Conservation (phyloP, 2,113 vertebrate genomes). For the Pseudorhombus dupliciocellatus region DNA sequence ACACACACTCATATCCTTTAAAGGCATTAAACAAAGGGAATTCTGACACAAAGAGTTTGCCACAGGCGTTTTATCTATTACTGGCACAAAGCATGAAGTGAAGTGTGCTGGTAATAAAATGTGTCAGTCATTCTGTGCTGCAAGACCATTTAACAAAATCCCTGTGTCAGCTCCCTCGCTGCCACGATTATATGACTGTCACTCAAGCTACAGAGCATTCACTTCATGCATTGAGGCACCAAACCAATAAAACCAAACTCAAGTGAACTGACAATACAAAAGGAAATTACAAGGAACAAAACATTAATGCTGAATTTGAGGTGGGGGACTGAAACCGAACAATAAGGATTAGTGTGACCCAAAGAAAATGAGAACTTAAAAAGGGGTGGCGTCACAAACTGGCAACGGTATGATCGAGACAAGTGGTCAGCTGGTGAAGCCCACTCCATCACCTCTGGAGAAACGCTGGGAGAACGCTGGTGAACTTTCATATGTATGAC, state of each 20-base stretch:
- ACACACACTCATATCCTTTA: slow-evolving; percentile 60
- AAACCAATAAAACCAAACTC: slow-evolving; percentile 78
- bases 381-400: slow-evolving; percentile 88
- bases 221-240: slow-evolving; percentile 81
- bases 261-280: slow-evolving; percentile 72
- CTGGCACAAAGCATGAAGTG: slow-evolving; percentile 27
- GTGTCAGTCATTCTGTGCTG: slow-evolving; percentile 32
- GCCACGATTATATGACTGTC: slow-evolving; percentile 59
- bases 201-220: slow-evolving; percentile 70
- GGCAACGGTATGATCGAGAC: slow-evolving; percentile 84
- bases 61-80: slow-evolving; percentile 15
- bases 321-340: slow-evolving; percentile 61
- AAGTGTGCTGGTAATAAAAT: slow-evolving; percentile 32
- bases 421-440: slow-evolving; percentile 89
- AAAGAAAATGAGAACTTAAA: slow-evolving; percentile 87
- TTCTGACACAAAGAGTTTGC: slow-evolving; percentile 91
- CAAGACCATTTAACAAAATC: slow-evolving; percentile 68
- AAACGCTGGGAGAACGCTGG: slow-evolving; percentile 71
- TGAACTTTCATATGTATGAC: slow-evolving; percentile 71
- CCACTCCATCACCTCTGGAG: slow-evolving; percentile 89
- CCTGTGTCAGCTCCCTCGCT: slow-evolving; percentile 74
- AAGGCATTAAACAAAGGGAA: slow-evolving; percentile 82
- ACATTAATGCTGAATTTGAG: slow-evolving; percentile 67
- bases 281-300: slow-evolving; percentile 74
- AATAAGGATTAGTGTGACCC: slow-evolving; percentile 76